Percentiles rank a stretch among this genome's conserved stretches.
Conservation (phyloP, 2,113 vertebrate species). For the Rhea americana region DNA sequence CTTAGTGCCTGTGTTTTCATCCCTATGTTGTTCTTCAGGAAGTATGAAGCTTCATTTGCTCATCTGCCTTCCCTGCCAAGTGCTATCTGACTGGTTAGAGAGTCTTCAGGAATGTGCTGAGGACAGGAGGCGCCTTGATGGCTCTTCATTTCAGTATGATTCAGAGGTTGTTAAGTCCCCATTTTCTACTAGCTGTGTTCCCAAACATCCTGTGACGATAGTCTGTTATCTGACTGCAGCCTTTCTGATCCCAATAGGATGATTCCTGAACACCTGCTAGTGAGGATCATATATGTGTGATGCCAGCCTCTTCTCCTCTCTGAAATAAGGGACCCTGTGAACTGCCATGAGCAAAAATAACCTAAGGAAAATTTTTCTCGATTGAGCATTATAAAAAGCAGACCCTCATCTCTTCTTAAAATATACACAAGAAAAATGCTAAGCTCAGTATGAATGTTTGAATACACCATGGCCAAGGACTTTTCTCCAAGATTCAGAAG, state of each 20-base stretch:
- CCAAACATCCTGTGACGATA: not conserved
- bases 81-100: slow-evolving; percentile 22
- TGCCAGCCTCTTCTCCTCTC: not conserved
- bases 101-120: not conserved
- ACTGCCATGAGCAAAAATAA: not conserved
- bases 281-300: not conserved
- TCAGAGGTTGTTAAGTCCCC: slow-evolving; percentile 14
- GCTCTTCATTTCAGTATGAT: not conserved
- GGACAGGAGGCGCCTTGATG: slow-evolving; percentile 26
- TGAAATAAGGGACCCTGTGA: not conserved
- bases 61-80: slow-evolving; percentile 35
- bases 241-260: not conserved
- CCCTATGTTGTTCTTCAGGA: slow-evolving; percentile 35
- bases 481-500: not conserved
- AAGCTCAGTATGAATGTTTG: not conserved
- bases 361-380: not conserved
- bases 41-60: slow-evolving; percentile 39
- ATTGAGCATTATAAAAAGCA: not conserved
- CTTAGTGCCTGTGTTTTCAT: not conserved
- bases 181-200: not conserved
- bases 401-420: not conserved
- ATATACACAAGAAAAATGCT: not conserved
- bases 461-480: not conserved
- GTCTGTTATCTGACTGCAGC: not conserved
- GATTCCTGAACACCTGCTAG: not conserved